Percentiles rank a stretch among this genome's conserved stretches.
phyloP scores from a whole-genome alignment of 2,888 invertebrate genomes.

The Drosophila quinaria region DNA sequence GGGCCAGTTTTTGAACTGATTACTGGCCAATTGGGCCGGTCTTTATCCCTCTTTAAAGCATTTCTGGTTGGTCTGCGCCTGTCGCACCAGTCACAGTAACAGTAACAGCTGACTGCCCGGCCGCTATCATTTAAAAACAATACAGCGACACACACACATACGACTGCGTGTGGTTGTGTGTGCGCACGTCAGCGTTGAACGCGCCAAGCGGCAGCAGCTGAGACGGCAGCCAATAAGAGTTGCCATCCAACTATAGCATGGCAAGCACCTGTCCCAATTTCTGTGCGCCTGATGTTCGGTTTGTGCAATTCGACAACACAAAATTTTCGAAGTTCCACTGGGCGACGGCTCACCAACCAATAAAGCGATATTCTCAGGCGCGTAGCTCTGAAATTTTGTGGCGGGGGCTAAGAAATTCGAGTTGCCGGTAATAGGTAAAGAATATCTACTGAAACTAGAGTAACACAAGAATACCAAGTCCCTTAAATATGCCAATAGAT shows the following conservation, averaged over 20 bases:
- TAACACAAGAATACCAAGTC: not conserved
- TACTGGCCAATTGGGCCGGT: constrained; percentile 70
- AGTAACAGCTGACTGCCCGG: constrained; percentile 74
- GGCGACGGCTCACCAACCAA: constrained; percentile 81
- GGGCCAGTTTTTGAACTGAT: constrained; percentile 58
- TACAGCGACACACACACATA: constrained; percentile 41
- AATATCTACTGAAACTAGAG: not conserved
- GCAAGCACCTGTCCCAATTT: constrained; percentile 60
- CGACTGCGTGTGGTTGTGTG: constrained; percentile 36
- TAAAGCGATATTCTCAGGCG: constrained; percentile 72
- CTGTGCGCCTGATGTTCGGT: constrained; percentile 83
- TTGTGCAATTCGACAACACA: constrained; percentile 86
- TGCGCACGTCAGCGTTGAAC: constrained; percentile 49
- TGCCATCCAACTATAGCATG: constrained; percentile 84
- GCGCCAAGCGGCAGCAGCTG: constrained; percentile 66
- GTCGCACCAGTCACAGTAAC: constrained; percentile 79
- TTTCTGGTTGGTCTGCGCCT: constrained; percentile 82
- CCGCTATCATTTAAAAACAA: constrained; percentile 76
- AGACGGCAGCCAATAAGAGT: constrained; percentile 84
- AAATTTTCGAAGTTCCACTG: constrained; percentile 85
- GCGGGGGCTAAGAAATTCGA: not conserved
- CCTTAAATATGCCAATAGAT: too few relatives aligned
- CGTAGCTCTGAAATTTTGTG: constrained; percentile 26
- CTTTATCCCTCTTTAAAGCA: constrained; percentile 78
- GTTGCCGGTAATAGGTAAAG: not conserved